Evolutionary conservation across 2,888 invertebrate genomes (phyloP), one percentile per base, ranked within the genome.

Genomic region (Epirrita christyi): DNA sequence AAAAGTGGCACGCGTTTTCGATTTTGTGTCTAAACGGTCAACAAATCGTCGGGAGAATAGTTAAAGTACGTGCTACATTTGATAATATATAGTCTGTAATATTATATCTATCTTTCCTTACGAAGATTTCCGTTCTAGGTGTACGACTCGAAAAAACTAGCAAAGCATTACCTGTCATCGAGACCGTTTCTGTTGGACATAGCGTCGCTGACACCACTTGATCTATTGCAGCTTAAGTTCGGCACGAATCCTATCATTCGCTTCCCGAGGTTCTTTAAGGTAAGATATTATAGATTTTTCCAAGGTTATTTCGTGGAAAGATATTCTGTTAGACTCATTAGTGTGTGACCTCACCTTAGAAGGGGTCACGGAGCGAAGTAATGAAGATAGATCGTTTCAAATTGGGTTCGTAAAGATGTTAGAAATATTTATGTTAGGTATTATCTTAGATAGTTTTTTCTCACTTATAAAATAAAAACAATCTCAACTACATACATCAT

Each of bases 81-180:
- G 21, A 21, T 21, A 21, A 3, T 21, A 21, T 29, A 29, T 6
- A 29, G 2, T 32, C 2, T 32, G 32, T 7, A 32, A 32, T 3
- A 4, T 5, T 32, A 6, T 6, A 6, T 29, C 28, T 29, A 21
- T 21, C 21, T 21, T 21, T 21, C 21, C 21, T 27, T 27, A 28
- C 14, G 0, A 8, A 37, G 27, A 9, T 47, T 46, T 37, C 28
- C 37, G 64, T 60, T 61, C 9, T 80, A 94, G 94, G 96, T 98
- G 40, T 98, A 97, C 90, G 97, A 98, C 83, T 96, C 96, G 61
- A 96, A 94, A 79, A 98, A 98, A 82, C 92, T 98, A 63, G 97
- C 98, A 55, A 95, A 95, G 67, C 98, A 98, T 83, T 98, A 98
- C 85, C 91, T 97, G 67, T 94, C 94, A 66, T 98, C 98, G 29